Percentiles rank a stretch among this genome's conserved stretches.
Conservation (phyloP, 2,113 vertebrate genomes). For the Ciconia maguari region DNA sequence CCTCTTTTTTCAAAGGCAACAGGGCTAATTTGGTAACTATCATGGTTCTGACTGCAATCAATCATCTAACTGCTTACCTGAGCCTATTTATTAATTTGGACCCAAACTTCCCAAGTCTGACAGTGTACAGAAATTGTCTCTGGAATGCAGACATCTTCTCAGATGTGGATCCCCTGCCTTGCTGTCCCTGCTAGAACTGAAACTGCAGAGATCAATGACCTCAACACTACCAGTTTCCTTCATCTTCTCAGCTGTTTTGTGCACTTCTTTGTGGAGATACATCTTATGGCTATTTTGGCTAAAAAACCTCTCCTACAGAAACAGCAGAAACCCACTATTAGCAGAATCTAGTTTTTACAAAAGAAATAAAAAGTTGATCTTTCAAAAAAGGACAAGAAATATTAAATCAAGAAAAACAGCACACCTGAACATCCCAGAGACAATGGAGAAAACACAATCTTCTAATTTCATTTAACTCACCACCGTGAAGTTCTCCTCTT, state of each 20-base stretch:
- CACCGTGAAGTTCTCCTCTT: neutral
- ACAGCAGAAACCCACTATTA: neutral
- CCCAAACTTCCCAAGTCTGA: neutral
- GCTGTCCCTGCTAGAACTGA: neutral
- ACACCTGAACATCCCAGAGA: neutral
- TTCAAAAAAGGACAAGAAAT: neutral
- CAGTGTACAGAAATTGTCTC: neutral
- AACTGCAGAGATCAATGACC: neutral
- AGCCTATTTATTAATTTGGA: neutral
- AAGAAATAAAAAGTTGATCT: fast-evolving
- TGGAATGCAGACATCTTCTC: neutral
- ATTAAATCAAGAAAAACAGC: neutral
- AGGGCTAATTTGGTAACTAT: neutral
- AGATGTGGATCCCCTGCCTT: neutral
- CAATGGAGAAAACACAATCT: neutral
- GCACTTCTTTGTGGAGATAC: neutral
- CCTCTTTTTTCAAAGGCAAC: neutral
- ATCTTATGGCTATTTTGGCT: neutral
- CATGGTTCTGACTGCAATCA: neutral
- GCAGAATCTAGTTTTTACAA: neutral
- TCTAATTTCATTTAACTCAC: neutral
- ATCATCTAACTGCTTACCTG: neutral
- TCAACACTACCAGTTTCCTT: neutral
- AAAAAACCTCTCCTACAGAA: neutral
- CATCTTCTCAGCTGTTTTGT: neutral